Evolutionary conservation across 1,140 invertebrate species (phyloP).

Genomic region (Saccostrea echinata): DNA sequence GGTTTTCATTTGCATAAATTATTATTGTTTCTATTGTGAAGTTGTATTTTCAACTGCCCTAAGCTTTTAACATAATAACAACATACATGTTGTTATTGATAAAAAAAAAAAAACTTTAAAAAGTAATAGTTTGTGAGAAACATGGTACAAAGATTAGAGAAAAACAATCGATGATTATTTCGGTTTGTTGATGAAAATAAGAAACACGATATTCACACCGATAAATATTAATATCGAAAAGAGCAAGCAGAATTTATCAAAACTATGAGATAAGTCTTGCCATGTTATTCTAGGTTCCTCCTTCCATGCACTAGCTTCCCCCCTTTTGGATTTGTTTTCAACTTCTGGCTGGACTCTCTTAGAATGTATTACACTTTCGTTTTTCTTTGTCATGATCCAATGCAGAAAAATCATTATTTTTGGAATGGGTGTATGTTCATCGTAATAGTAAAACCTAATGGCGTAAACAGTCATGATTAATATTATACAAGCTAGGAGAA

Average conservation of each 20-base stretch:
- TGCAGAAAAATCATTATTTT: not conserved
- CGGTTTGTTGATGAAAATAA: not conserved
- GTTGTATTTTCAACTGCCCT: no score
- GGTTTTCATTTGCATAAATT: no score
- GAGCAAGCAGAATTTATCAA: not conserved
- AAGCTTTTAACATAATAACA: no score
- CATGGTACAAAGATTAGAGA: no score
- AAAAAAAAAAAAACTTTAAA: no score
- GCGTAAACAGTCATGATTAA: not conserved
- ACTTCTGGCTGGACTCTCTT: not conserved
- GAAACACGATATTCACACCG: not conserved
- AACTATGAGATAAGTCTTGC: not conserved
- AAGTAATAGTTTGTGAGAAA: no score
- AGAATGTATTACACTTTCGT: not conserved
- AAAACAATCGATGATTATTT: not conserved
- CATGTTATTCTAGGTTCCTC: not conserved
- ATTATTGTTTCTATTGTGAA: no score
- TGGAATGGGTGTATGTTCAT: not conserved
- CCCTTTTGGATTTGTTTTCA: not conserved
- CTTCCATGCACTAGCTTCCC: not conserved
- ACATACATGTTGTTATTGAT: no score
- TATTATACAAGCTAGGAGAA: not conserved
- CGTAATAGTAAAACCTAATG: not conserved
- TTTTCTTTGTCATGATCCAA: not conserved
- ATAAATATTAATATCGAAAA: not conserved